Evolutionary conservation across 2,888 invertebrate species (phyloP), one percentile per base, ranked within the genome.

Genomic region (Syritta pipiens): DNA sequence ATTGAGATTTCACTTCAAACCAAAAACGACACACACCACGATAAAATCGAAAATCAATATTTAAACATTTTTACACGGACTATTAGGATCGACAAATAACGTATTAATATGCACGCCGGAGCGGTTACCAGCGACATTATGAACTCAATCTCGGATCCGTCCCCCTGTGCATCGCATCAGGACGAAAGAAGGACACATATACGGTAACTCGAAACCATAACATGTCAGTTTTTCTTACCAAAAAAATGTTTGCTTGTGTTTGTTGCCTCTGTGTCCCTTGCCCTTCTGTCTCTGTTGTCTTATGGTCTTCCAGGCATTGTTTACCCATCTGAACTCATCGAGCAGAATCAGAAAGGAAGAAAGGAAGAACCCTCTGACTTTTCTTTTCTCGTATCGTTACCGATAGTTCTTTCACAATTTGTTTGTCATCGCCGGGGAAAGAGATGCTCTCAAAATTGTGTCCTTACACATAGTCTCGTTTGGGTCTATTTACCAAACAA

Each of bases 1-100:
- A 76, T 76, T 76, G 59, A n/a, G n/a, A 71, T 63, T 57, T 46
- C 7, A 20, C 46, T 12, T 4, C 12, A 14, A 40, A 26, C 19
- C 17, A 19, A 48, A 24, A n/a, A 42, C 46, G 7, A 28, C n/a
- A 10, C 7, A 12, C 22, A 44, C 20, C 67, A 46, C 10, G 12
- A 17, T 46, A 32, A 49, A 71, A 22, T 40, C 37, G 14, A 72
- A 79, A 72, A 74, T 74, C 74, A 87, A 88, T 87, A 87, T 88
- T 87, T 88, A 85, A 85, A 86, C 84, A 86, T 86, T 88, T 87
- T 86, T 87, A 87, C 87, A 87, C 84, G 86, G 86, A 86, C 87
- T 88, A 86, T 87, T 87, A 88, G 84, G 84, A 82, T 82, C 82
- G 81, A 81, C 76, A 84, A 84, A 83, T 79, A 82, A 44, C 30